phyloP scores from a whole-genome alignment of 1,140 invertebrate species.

The Diuraphis noxia region DNA sequence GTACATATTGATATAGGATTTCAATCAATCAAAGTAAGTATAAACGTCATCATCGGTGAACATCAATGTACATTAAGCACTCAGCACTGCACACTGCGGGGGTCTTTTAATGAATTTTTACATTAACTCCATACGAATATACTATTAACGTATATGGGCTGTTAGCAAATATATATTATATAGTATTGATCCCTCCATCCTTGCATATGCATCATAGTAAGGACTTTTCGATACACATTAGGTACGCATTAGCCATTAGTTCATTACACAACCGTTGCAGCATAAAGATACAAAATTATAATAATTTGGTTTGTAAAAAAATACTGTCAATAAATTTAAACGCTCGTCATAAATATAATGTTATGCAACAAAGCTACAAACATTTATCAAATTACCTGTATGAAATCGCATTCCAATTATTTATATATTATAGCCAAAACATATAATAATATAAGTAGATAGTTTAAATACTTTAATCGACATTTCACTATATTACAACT shows the following conservation, averaged over 20 bases:
- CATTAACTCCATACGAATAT: not conserved
- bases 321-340: not conserved
- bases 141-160: not conserved
- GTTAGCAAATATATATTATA: not conserved
- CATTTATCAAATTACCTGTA: not conserved
- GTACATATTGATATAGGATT: not conserved
- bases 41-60: conserved; percentile 8
- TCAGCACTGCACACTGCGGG: not conserved
- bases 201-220: not conserved
- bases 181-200: not conserved
- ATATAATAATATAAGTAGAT: not conserved
- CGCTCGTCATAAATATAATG: not conserved
- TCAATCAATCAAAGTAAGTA: conserved; percentile 2
- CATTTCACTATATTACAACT: not conserved
- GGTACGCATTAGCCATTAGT: not conserved
- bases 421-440: not conserved
- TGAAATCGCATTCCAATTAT: not conserved
- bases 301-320: not conserved
- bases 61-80: conserved; percentile 3
- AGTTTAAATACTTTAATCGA: not conserved
- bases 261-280: not conserved
- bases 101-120: conserved; percentile 1
- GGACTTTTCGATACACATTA: not conserved
- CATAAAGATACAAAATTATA: not conserved
- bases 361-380: not conserved